Percentiles rank a stretch among this genome's conserved stretches.
Evolutionary conservation across 2,113 vertebrate genomes (phyloP).

Genomic region (Apodemus sylvaticus): DNA sequence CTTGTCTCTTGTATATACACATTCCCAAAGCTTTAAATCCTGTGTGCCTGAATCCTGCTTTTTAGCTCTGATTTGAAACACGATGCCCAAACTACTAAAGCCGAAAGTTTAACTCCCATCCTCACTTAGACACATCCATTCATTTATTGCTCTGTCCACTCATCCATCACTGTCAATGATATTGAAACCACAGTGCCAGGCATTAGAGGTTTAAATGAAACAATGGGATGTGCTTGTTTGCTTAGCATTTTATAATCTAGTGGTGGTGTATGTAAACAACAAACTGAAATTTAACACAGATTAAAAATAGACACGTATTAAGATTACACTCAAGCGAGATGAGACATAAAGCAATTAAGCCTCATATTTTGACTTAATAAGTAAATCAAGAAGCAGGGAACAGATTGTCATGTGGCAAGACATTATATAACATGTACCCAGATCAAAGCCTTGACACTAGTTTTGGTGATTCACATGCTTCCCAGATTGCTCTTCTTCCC

Average conservation of each 20-base stretch:
- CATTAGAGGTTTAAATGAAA: not conserved
- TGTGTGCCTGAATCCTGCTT: not conserved
- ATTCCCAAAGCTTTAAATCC: not conserved
- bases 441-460: not conserved
- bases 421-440: too few relatives aligned
- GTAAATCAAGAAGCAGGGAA: not conserved
- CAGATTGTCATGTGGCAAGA: too few relatives aligned
- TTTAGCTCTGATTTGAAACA: not conserved
- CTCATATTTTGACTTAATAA: not conserved
- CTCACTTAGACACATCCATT: not conserved
- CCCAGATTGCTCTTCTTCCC: not conserved
- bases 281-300: not conserved
- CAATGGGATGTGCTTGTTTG: not conserved
- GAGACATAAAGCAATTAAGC: not conserved
- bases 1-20: not conserved
- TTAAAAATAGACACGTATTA: not conserved
- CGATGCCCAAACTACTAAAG: not conserved
- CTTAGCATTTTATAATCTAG: not conserved
- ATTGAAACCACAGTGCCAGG: not conserved
- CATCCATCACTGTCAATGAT: not conserved
- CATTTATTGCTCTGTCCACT: not conserved
- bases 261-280: not conserved
- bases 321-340: not conserved
- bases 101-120: not conserved
- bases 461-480: not conserved